phyloP scores from a whole-genome alignment of 2,113 vertebrate genomes.

The Rhinogobius similis region DNA sequence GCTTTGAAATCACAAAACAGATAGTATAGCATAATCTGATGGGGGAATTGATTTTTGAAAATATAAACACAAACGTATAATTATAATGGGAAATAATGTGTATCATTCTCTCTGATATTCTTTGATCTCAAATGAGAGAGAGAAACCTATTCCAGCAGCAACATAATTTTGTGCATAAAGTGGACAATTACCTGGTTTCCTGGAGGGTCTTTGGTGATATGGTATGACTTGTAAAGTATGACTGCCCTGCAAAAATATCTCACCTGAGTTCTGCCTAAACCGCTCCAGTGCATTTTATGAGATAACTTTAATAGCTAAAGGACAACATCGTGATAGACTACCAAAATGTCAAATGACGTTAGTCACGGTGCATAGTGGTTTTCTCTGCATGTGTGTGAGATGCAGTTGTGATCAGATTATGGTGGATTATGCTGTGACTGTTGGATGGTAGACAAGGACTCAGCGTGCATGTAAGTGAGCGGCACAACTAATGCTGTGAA shows the following conservation, averaged over 20 bases:
- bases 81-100: neutral
- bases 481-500: constrained; percentile 35
- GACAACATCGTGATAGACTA: neutral
- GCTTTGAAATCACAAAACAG: no score
- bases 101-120: neutral
- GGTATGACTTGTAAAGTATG: neutral
- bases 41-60: no score
- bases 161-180: no score
- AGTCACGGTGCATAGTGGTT: neutral
- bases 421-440: constrained; percentile 55
- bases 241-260: neutral
- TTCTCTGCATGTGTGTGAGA: constrained; percentile 5
- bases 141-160: no score
- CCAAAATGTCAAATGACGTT: constrained; percentile 2
- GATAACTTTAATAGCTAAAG: neutral
- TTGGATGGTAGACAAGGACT: constrained; percentile 32
- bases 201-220: neutral
- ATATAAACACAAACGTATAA: no score
- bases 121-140: no score
- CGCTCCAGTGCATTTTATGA: neutral
- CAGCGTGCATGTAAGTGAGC: constrained; percentile 15
- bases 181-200: neutral
- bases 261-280: neutral
- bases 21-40: no score
- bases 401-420: constrained; percentile 65